Percentiles rank a stretch among this genome's conserved stretches.
Evolutionary conservation across 1,140 invertebrate genomes (phyloP).

Genomic region (Thaumetopoea pityocampa): DNA sequence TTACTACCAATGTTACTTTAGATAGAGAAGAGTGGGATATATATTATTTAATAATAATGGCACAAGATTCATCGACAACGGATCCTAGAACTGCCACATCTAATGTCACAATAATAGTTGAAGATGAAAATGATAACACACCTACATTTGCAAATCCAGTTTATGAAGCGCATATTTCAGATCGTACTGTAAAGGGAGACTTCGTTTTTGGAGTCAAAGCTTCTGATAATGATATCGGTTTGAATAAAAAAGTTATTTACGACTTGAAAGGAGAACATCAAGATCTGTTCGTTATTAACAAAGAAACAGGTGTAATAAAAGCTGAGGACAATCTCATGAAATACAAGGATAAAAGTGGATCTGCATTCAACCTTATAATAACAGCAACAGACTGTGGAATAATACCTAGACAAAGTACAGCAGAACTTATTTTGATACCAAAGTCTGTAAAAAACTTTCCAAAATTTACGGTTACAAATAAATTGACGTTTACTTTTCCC

Average conservation of each 20-base stretch:
- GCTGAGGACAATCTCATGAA: slow-evolving; percentile 75
- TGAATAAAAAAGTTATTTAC: slow-evolving; percentile 88
- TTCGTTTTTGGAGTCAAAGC: slow-evolving; percentile 94
- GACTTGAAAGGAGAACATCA: slow-evolving; percentile 86
- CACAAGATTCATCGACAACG: slow-evolving; percentile 90
- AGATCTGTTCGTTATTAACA: slow-evolving; percentile 85
- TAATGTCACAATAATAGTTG: slow-evolving; percentile 86
- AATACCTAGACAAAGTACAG: slow-evolving; percentile 78
- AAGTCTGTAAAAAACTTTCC: slow-evolving; percentile 86
- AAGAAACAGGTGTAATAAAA: slow-evolving; percentile 89
- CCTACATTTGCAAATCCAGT: slow-evolving; percentile 84
- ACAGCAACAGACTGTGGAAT: slow-evolving; percentile 83
- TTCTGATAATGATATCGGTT: slow-evolving; percentile 85
- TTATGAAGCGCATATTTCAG: slow-evolving; percentile 88
- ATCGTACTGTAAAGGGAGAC: slow-evolving; percentile 83
- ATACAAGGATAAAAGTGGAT: slow-evolving; percentile 61
- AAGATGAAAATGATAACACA: slow-evolving; percentile 92
- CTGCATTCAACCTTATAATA: slow-evolving; percentile 84
- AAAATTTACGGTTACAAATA: slow-evolving; percentile 80
- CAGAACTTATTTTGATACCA: slow-evolving; percentile 82
- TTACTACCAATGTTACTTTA: slow-evolving; percentile 82
- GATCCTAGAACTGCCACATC: slow-evolving; percentile 86
- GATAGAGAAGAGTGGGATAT: slow-evolving; percentile 87
- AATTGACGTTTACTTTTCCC: slow-evolving; percentile 83
- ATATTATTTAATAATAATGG: slow-evolving; percentile 89